Conservation (phyloP, 2,113 vertebrate species). For the Panurus biarmicus region DNA sequence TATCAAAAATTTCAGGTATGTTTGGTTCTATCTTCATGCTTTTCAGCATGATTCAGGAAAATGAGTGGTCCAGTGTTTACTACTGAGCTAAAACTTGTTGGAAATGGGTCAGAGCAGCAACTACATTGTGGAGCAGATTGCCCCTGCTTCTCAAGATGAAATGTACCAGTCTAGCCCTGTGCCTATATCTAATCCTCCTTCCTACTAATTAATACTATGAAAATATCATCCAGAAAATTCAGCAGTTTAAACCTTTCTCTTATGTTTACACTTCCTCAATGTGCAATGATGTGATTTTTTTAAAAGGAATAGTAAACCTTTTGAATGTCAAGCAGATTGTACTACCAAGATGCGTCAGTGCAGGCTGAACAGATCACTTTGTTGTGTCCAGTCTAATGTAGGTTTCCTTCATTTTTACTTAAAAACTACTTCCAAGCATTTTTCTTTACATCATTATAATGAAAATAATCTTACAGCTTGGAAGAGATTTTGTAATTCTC, state of each 20-base stretch:
- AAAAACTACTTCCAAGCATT: background rate
- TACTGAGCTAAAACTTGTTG: background rate
- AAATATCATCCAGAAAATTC: background rate
- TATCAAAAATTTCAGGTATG: background rate
- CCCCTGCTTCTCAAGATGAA: background rate
- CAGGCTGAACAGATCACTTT: background rate
- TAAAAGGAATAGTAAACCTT: slow-evolving; percentile 5
- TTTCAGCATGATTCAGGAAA: background rate
- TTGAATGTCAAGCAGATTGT: background rate
- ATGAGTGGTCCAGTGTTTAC: background rate
- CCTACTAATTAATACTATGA: background rate
- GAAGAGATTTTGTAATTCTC: background rate
- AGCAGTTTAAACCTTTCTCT: background rate
- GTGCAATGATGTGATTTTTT: background rate
- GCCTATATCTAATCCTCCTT: background rate
- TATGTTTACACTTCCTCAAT: background rate
- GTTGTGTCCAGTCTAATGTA: background rate
- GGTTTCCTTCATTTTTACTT: slow-evolving; percentile 14
- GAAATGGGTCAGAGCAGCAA: background rate
- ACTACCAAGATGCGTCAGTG: background rate
- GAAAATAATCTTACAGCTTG: slow-evolving; percentile 7
- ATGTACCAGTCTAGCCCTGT: background rate
- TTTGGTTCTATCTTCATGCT: background rate
- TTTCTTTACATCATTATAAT: background rate
- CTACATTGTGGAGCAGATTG: background rate